Percentiles rank a stretch among this genome's conserved stretches.
Conservation (phyloP, 2,113 vertebrate species). For the Sinocyclocheilus anshuiensis region DNA sequence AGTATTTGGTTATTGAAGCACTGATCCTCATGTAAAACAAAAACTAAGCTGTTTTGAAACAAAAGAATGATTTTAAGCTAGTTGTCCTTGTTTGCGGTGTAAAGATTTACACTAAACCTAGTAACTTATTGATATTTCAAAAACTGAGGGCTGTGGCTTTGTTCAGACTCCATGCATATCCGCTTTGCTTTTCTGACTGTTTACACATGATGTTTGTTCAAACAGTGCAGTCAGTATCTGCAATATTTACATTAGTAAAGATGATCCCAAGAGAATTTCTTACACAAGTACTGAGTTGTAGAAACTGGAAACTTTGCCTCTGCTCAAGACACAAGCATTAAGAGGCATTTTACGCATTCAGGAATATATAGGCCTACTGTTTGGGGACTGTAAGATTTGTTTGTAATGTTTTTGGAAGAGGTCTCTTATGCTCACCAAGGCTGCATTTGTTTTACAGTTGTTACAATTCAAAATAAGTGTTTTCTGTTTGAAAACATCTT, state of each 20-base stretch:
- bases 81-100: background rate
- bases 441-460: background rate
- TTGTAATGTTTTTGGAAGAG: background rate
- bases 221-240: background rate
- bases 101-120: background rate
- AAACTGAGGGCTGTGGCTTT: constrained; percentile 2
- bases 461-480: background rate
- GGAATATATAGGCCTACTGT: background rate
- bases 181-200: background rate
- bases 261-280: background rate
- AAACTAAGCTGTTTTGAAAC: constrained; percentile 29
- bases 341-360: background rate
- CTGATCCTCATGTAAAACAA: background rate
- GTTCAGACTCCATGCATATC: background rate
- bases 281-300: background rate
- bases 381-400: background rate
- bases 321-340: background rate
- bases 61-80: constrained; percentile 11
- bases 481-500: background rate
- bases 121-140: constrained; percentile 25
- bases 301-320: background rate
- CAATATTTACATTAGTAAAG: background rate
- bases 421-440: background rate
- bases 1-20: constrained; percentile 11
- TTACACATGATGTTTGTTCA: background rate